A percentile compares a stretch with the other conserved stretches of the same genome.
These are phyloP conservation scores for Unio pictorum DNA, from an alignment of 2,888 invertebrate species.

Conservation along the genomic window DNA sequence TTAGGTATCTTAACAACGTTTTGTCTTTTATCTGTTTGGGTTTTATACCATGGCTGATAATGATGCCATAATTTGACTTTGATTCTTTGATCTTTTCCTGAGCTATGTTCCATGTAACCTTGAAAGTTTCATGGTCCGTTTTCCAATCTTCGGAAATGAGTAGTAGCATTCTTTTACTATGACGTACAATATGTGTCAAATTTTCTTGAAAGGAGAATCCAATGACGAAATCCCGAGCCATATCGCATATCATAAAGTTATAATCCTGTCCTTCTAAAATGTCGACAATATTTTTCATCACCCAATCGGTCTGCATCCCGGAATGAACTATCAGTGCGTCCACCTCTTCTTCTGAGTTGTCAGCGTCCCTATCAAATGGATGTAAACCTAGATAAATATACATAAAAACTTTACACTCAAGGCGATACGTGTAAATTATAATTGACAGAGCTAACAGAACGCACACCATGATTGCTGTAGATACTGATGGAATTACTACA, in stretches of 20 bases:
- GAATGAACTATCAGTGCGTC: slow-evolving; percentile 25
- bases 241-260: slow-evolving; percentile 30
- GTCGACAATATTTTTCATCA: slow-evolving; percentile 16
- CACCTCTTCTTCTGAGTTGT: slow-evolving; percentile 19
- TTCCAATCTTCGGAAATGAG: slow-evolving; percentile 32
- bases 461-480: slow-evolving; percentile 14
- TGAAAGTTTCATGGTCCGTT: slow-evolving; percentile 22
- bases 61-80: slow-evolving; percentile 36
- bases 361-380: slow-evolving; percentile 30
- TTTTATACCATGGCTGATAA: slow-evolving; percentile 27
- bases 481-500: slow-evolving; percentile 25
- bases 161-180: slow-evolving; percentile 41
- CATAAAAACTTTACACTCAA: slow-evolving; percentile 33
- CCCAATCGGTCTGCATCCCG: slow-evolving; percentile 19
- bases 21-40: slow-evolving; percentile 30
- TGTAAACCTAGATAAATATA: slow-evolving; percentile 34
- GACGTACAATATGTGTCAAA: slow-evolving; percentile 32
- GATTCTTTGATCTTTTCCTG: slow-evolving; percentile 41
- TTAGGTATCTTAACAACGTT: slow-evolving; percentile 32
- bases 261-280: slow-evolving; percentile 12
- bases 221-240: slow-evolving; percentile 39
- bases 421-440: slow-evolving; percentile 12
- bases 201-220: slow-evolving; percentile 47
- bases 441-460: slow-evolving; percentile 13
- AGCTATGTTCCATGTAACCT: slow-evolving; percentile 39